Base-by-base conservation (phyloP, 2,888 invertebrate species). In the Hydriomena furcata region DNA sequence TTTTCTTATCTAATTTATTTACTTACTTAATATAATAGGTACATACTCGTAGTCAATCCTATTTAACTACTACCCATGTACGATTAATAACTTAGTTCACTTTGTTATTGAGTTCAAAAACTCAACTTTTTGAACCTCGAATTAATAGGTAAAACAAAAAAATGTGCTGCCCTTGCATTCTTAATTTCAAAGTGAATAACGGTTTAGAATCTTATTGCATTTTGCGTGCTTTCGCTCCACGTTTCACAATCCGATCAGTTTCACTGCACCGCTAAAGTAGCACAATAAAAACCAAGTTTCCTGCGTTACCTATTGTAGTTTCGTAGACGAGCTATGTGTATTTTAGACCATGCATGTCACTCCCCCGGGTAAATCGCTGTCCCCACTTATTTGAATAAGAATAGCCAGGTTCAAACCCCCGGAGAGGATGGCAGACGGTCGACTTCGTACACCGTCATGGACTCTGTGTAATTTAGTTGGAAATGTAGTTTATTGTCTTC, bases 321-420 rank as follows among this genome's bases (percentile, higher is more conserved):
- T 48, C 24, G 8, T n/a, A n/a, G 38, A 34, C 41, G 8, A 50
- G 48, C 42, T 43, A 34, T 61, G 48, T 58, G 58, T 60, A 57
- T 52, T 60, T 59, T 60, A 52, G 54, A 55, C 53, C 43, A 53
- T 62, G 59, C 62, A 61, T 65, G 67, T 66, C 65, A 61, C 58
- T 76, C 80, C 74, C 77, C 30, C 41, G 76, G 69, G 82, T 73
- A 76, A 82, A 82, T 82, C 83, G 72, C 69, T 71, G 78, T 66
- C 78, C 73, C 73, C 76, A 73, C 81, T 78, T 82, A 87, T 87
- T 88, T 87, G 84, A 88, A 88, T 88, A 84, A 87, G 84, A 87
- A 86, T 84, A 69, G 81, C 68, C 73, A 72, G 76, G 71, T 71
- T 66, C 65, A 60, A 63, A 63, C 68, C 71, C 72, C 75, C 52